These are phyloP conservation scores for Gopherus evgoodei DNA, from an alignment of 2,113 vertebrate genomes.

Conservation along the genomic window DNA sequence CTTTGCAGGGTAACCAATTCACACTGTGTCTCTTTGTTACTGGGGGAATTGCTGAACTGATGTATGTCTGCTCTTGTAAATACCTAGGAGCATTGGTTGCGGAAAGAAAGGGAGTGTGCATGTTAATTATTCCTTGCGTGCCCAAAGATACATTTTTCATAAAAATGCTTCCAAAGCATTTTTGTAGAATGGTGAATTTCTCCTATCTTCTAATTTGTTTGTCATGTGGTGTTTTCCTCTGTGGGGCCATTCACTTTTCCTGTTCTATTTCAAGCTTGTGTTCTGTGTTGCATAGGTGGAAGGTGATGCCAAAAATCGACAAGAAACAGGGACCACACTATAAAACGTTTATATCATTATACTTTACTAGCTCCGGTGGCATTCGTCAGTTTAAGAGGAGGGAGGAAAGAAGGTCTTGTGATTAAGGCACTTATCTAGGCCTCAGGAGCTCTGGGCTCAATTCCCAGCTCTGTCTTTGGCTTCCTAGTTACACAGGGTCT, in stretches of 20 bases:
- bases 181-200: neutral
- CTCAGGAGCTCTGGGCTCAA: neutral
- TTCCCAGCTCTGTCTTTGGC: neutral
- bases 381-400: neutral
- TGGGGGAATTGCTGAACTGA: slow-evolving; percentile 25
- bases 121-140: neutral
- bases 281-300: neutral
- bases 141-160: slow-evolving; percentile 5
- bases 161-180: neutral
- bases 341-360: neutral
- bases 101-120: neutral
- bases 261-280: slow-evolving; percentile 4
- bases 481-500: neutral
- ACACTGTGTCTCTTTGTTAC: slow-evolving; percentile 34
- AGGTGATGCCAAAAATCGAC: neutral
- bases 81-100: neutral
- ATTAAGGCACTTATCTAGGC: neutral
- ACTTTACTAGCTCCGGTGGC: neutral
- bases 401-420: neutral
- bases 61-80: slow-evolving; percentile 46
- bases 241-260: slow-evolving; percentile 8
- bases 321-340: slow-evolving; percentile 32
- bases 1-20: neutral
- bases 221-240: neutral
- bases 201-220: neutral